phyloP scores from a whole-genome alignment of 2,888 invertebrate genomes.

The Rhagium mordax region DNA sequence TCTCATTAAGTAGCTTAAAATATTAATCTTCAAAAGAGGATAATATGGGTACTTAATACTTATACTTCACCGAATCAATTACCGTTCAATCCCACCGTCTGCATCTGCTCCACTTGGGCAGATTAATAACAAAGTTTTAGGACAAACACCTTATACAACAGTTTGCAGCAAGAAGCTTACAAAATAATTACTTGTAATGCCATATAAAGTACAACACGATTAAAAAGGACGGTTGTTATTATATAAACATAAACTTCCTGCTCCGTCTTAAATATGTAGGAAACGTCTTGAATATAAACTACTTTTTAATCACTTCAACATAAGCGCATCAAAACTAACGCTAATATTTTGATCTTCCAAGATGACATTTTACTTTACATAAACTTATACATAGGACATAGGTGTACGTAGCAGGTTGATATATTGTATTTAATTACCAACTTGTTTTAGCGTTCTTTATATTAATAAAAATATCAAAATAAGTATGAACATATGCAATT shows the following conservation, averaged over 20 bases:
- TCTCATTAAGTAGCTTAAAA: background rate
- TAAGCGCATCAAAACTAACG: background rate
- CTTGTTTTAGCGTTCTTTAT: too few relatives aligned
- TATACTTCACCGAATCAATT: background rate
- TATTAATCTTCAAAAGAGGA: background rate
- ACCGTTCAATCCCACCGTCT: background rate
- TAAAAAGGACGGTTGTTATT: constrained; percentile 2
- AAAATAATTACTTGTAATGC: constrained; percentile 5
- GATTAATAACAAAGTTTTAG: background rate
- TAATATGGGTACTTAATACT: background rate
- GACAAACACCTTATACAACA: background rate
- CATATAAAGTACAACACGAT: constrained; percentile 11
- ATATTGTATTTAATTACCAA: too few relatives aligned
- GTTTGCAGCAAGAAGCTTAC: background rate
- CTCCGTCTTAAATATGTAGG: background rate
- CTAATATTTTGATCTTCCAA: too few relatives aligned
- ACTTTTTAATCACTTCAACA: background rate
- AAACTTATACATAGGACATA: too few relatives aligned
- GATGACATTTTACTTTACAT: too few relatives aligned
- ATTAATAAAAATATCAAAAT: too few relatives aligned
- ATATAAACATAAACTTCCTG: background rate
- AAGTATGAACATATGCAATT: too few relatives aligned
- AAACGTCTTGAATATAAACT: constrained; percentile 11
- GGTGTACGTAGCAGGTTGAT: too few relatives aligned
- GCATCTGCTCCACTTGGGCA: too few relatives aligned